Percentiles rank a stretch among this genome's conserved stretches.
phyloP scores from a whole-genome alignment of 2,888 invertebrate species.

The Rhopalosiphum nymphaeae region DNA sequence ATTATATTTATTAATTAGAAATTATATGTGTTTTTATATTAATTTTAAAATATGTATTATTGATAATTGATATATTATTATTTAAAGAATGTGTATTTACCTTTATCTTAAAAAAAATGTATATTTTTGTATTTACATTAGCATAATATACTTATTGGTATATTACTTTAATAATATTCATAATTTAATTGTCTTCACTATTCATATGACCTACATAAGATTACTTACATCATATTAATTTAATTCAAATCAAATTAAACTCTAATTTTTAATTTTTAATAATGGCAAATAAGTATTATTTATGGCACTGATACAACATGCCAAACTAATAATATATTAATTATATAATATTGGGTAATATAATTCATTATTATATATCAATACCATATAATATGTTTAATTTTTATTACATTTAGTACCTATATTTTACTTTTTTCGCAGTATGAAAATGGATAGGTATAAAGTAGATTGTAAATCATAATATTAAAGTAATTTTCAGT shows the following conservation, averaged over 20 bases:
- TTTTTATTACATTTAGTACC: background rate
- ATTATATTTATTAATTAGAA: background rate
- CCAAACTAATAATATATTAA: too few relatives aligned
- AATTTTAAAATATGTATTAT: too few relatives aligned
- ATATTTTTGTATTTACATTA: too few relatives aligned
- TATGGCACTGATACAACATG: background rate
- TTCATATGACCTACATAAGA: background rate
- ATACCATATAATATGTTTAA: background rate
- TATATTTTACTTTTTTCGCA: background rate
- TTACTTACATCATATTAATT: background rate
- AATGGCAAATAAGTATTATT: background rate
- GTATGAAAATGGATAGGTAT: background rate
- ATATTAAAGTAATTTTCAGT: slow-evolving; percentile 1
- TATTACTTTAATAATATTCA: too few relatives aligned
- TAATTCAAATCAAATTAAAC: background rate
- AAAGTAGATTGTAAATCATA: background rate
- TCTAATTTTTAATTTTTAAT: background rate
- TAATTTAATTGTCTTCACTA: too few relatives aligned
- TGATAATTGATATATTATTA: too few relatives aligned
- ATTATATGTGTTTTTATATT: too few relatives aligned
- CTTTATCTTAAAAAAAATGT: too few relatives aligned
- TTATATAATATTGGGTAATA: background rate
- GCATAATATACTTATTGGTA: too few relatives aligned
- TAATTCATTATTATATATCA: background rate
- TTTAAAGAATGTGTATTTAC: too few relatives aligned